These are phyloP conservation scores for Antechinus flavipes DNA, from an alignment of 2,113 vertebrate species.

Conservation along the genomic window DNA sequence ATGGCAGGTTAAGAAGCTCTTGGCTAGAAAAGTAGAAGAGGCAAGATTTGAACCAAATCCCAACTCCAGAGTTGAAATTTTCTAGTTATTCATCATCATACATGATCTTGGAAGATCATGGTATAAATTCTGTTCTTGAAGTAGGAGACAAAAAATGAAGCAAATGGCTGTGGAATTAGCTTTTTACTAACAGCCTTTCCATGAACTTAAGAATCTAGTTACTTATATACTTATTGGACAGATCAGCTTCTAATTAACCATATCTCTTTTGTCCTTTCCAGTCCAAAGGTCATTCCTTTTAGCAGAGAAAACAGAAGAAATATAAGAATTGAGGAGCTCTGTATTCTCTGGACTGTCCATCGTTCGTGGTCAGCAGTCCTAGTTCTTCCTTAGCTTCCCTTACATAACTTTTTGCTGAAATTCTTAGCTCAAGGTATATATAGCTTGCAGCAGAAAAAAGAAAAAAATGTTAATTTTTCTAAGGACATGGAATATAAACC, in stretches of 20 bases:
- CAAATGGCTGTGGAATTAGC: neutral
- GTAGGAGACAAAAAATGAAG: neutral
- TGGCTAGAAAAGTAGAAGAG: no score
- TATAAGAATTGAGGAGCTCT: neutral
- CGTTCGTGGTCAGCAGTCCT: neutral
- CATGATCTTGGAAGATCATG: neutral
- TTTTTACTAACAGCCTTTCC: neutral
- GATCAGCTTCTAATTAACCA: neutral
- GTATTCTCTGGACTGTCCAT: no score
- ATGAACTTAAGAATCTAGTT: neutral
- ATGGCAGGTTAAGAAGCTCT: neutral
- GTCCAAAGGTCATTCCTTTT: neutral
- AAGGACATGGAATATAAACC: neutral
- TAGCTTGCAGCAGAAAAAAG: neutral
- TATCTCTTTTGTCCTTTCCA: neutral
- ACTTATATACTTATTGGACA: neutral
- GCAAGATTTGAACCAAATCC: neutral
- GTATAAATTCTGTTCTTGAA: neutral
- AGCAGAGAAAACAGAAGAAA: neutral
- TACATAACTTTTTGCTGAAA: neutral
- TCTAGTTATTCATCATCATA: neutral
- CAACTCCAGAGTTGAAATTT: neutral
- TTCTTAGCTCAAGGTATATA: neutral
- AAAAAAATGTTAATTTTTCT: neutral
- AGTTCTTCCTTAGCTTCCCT: neutral